These are phyloP conservation scores for Heterodera carotae DNA, from an alignment of 1,140 invertebrate species.

Conservation along the genomic window DNA sequence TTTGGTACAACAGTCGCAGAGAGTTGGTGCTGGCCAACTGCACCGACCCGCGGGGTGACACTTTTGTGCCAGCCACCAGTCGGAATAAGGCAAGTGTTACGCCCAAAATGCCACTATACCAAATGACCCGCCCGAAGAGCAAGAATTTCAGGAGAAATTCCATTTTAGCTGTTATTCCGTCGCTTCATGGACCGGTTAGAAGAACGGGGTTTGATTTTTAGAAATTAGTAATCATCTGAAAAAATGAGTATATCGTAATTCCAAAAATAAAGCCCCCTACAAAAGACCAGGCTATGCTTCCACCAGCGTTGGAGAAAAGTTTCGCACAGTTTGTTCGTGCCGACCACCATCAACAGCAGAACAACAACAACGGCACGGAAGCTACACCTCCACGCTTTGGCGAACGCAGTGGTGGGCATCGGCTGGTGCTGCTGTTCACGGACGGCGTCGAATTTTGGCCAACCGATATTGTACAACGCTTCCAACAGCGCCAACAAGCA, in stretches of 20 bases:
- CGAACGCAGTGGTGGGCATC: conserved; percentile 58
- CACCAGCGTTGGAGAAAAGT: conserved; percentile 59
- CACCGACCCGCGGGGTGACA: conserved; percentile 1
- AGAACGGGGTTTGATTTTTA: conserved; percentile 36
- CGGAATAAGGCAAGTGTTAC: conserved; percentile 27
- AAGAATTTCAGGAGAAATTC: no score
- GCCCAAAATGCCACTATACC: no score
- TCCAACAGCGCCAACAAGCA: conserved; percentile 3
- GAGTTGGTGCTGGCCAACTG: conserved; percentile 23
- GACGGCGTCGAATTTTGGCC: conserved; percentile 65
- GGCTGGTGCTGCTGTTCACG: conserved; percentile 60
- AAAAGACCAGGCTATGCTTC: conserved; percentile 60
- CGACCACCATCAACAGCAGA: neutral
- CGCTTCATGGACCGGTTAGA: conserved; percentile 57
- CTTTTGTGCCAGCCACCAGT: conserved; percentile 27
- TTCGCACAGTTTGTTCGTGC: conserved; percentile 46
- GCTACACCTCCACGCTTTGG: conserved; percentile 7
- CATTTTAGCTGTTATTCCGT: conserved; percentile 51
- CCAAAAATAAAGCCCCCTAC: no score
- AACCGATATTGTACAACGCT: conserved; percentile 40
- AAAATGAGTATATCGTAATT: no score
- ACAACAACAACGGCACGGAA: conserved; percentile 1
- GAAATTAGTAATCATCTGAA: neutral
- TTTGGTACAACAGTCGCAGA: conserved; percentile 45
- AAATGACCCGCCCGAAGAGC: no score